Evolutionary conservation across 1,140 invertebrate species (phyloP).

Genomic region (Temnothorax curvispinosus): DNA sequence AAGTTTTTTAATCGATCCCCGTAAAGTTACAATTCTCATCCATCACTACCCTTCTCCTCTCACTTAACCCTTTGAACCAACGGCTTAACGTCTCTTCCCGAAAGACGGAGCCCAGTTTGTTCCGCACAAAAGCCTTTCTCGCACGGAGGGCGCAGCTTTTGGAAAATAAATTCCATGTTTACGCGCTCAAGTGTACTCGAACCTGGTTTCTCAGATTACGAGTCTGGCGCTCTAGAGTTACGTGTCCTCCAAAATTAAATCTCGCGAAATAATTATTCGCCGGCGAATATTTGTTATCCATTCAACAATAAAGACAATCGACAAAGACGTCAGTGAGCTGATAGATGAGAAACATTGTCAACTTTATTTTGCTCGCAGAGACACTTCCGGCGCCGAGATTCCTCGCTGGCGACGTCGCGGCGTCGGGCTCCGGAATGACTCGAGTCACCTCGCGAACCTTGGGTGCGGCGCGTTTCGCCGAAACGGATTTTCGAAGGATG

Average conservation of each 20-base stretch:
- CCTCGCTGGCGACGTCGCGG: neutral
- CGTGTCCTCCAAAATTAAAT: neutral
- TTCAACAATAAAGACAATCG: neutral
- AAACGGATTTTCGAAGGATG: conserved; percentile 42
- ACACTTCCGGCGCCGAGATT: conserved; percentile 28
- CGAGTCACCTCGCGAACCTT: neutral
- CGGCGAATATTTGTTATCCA: neutral
- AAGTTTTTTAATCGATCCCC: too few relatives aligned
- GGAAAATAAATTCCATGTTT: too few relatives aligned
- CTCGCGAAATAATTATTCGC: neutral
- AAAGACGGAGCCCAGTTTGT: too few relatives aligned
- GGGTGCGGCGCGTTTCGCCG: neutral
- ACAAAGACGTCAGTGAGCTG: neutral
- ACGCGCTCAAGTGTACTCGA: too few relatives aligned
- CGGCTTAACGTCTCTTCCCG: too few relatives aligned
- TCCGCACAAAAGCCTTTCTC: too few relatives aligned
- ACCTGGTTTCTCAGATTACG: too few relatives aligned
- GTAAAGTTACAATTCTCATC: too few relatives aligned
- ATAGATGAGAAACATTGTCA: neutral
- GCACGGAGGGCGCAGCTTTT: too few relatives aligned
- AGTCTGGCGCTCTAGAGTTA: neutral
- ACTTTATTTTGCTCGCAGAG: neutral
- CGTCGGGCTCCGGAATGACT: neutral
- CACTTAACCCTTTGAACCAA: too few relatives aligned
- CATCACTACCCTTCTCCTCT: too few relatives aligned